Evolutionary conservation across 2,888 invertebrate genomes (phyloP).

Genomic region (Galerucella nymphaeae): DNA sequence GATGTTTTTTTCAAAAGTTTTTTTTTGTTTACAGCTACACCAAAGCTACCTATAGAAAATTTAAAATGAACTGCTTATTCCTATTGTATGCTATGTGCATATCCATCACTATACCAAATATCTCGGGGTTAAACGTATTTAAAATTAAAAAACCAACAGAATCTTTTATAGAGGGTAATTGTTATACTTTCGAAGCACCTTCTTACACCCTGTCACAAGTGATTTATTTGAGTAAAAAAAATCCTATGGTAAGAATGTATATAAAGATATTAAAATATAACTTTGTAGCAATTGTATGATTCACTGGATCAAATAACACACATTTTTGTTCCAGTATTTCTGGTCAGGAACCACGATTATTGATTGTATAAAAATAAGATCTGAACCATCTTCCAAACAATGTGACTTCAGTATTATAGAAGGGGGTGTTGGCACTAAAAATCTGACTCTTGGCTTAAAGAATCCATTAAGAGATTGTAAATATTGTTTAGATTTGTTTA

Average conservation of each 20-base stretch:
- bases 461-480: too few species aligned
- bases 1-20: too few species aligned
- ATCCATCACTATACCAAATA: background rate
- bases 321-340: background rate
- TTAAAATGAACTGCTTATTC: background rate
- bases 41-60: background rate
- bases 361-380: background rate
- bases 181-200: background rate
- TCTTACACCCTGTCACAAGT: too few species aligned
- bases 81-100: background rate
- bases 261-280: background rate
- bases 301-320: background rate
- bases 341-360: background rate
- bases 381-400: background rate
- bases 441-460: too few species aligned
- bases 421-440: too few species aligned
- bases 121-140: background rate
- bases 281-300: background rate
- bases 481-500: too few species aligned
- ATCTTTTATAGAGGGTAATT: background rate
- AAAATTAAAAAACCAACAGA: background rate
- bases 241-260: too few species aligned
- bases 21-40: background rate
- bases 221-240: too few species aligned
- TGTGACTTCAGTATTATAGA: too few species aligned